These are phyloP conservation scores for Parnassius glacialis DNA, from an alignment of 2,888 invertebrate species.

Conservation along the genomic window DNA sequence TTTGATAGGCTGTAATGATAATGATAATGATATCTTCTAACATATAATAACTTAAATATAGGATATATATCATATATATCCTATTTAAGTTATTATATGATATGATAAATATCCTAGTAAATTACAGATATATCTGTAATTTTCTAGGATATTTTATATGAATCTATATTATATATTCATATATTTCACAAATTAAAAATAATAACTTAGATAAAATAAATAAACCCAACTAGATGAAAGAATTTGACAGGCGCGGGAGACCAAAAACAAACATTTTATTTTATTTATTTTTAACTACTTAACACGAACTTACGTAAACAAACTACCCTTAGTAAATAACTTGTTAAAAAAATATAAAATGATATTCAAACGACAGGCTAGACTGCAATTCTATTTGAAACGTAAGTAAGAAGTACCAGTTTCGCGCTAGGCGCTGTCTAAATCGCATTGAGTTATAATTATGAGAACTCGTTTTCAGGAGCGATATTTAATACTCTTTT, in stretches of 20 bases:
- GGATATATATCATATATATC: too few species aligned
- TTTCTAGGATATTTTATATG: not conserved
- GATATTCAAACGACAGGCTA: not conserved
- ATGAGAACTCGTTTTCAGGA: constrained; percentile 7
- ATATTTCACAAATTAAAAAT: not conserved
- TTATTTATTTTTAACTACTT: too few species aligned
- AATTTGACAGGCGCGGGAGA: not conserved
- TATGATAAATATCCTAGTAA: too few species aligned
- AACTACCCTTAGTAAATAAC: not conserved
- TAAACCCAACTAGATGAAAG: not conserved
- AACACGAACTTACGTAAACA: too few species aligned
- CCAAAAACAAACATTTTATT: too few species aligned
- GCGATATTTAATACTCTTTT: not conserved
- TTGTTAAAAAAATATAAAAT: not conserved
- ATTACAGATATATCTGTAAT: too few species aligned
- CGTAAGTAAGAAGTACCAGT: too few species aligned
- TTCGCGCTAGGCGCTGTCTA: not conserved
- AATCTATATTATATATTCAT: not conserved
- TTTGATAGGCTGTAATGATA: too few species aligned
- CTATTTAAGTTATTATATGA: too few species aligned
- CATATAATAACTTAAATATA: too few species aligned
- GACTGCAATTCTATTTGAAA: constrained; percentile 6
- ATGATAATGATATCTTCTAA: too few species aligned
- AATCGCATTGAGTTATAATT: constrained; percentile 7
- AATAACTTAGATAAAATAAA: not conserved